Conservation (phyloP, 2,113 vertebrate genomes). For the Benthochromis sp. region DNA sequence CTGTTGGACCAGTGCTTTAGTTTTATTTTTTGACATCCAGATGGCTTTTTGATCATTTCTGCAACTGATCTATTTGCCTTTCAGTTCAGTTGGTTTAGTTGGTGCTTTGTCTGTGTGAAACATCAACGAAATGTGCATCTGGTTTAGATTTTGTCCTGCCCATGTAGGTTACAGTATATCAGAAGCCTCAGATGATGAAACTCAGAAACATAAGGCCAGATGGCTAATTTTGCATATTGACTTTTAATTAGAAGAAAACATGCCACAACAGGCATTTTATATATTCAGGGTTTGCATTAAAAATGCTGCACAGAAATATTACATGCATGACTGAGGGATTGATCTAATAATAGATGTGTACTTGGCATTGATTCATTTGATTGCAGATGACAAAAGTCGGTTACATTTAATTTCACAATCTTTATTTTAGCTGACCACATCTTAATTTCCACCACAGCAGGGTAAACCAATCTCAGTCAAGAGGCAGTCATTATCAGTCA, state of each 20-base stretch:
- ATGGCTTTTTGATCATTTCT: background rate
- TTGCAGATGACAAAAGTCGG: background rate
- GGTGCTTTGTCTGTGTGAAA: conserved; percentile 8
- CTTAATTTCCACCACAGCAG: background rate
- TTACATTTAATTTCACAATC: background rate
- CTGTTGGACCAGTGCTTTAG: background rate
- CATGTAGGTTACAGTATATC: conserved; percentile 19
- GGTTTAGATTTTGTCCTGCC: conserved; percentile 32
- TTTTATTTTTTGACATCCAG: background rate
- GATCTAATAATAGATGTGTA: background rate
- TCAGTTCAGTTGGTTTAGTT: background rate
- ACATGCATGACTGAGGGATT: background rate
- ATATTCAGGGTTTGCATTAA: conserved; percentile 4
- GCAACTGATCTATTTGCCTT: background rate
- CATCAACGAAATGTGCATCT: conserved; percentile 39
- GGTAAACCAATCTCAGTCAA: background rate
- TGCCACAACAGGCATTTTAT: conserved; percentile 14
- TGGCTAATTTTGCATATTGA: conserved; percentile 51
- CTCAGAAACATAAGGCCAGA: conserved; percentile 27
- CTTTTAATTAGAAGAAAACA: conserved; percentile 36
- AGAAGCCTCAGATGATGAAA: conserved; percentile 11
- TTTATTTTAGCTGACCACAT: background rate
- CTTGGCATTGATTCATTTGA: background rate
- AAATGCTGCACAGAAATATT: background rate
- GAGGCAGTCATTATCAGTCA: background rate